A percentile compares a stretch with the other conserved stretches of the same genome.
phyloP scores from a whole-genome alignment of 2,888 invertebrate genomes.

The Gari tellinella region DNA sequence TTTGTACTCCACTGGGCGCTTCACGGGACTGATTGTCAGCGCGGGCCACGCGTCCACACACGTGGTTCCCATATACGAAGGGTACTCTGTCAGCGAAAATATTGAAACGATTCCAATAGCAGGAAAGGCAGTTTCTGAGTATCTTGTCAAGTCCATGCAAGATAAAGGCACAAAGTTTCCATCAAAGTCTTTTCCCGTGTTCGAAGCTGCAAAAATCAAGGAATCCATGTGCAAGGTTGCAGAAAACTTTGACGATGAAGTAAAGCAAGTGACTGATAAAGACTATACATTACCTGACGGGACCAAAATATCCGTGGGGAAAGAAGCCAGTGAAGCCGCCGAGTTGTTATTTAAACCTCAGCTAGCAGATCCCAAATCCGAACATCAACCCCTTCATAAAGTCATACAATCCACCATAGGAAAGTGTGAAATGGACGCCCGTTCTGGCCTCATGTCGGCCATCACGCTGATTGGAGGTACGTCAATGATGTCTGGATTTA shows the following conservation, averaged over 20 bases:
- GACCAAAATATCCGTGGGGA: not conserved
- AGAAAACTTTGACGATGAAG: slow-evolving; percentile 3
- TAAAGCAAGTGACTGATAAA: not conserved
- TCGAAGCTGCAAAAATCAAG: slow-evolving; percentile 6
- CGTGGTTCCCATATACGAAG: slow-evolving; percentile 13
- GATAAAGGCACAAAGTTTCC: not conserved
- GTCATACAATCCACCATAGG: not conserved
- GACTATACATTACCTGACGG: slow-evolving; percentile 14
- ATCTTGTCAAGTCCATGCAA: not conserved
- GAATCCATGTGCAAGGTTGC: slow-evolving; percentile 6
- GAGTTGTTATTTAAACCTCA: slow-evolving; percentile 11
- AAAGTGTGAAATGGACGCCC: slow-evolving; percentile 8
- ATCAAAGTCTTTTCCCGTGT: not conserved
- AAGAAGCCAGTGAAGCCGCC: not conserved
- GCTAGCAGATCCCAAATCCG: not conserved
- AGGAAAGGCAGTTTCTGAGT: not conserved
- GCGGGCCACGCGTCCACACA: slow-evolving; percentile 6
- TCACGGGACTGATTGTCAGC: slow-evolving; percentile 8
- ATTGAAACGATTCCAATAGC: slow-evolving; percentile 5
- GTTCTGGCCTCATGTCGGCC: not conserved
- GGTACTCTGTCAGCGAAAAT: not conserved
- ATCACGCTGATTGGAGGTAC: slow-evolving; percentile 9
- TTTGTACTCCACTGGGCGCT: slow-evolving; percentile 13
- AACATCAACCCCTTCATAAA: not conserved
- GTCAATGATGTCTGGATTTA: slow-evolving; percentile 12